Base-by-base conservation (phyloP, 2,113 vertebrate genomes). In the Telmatochromis brichardi region DNA sequence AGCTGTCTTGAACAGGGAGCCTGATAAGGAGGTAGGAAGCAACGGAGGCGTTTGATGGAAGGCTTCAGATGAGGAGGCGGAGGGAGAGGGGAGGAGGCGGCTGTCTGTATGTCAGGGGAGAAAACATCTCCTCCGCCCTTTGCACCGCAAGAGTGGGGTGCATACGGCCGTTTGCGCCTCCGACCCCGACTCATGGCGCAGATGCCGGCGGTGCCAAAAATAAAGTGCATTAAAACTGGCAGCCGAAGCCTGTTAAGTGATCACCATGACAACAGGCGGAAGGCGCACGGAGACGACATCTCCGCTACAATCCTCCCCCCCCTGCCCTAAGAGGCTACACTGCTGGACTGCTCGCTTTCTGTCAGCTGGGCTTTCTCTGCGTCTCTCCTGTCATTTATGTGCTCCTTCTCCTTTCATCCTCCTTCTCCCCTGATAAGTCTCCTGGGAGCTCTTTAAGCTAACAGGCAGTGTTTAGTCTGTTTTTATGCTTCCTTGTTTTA, bases 221-320 rank as follows among this genome's bases (percentile, higher is more conserved):
- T 94, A 95, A 93, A 94, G 90, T 91, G 87, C 85, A 89, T 90
- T 90, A 87, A 88, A 92, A 92, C 82, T 88, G 87, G 71, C 86
- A 86, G 92, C 86, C 83, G 42, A 87, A 91, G 89, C 86, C 90
- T 80, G 90, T 92, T 91, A 93, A 94, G 91, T 87, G 92, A 95
- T 96, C 94, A 86, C 93, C 94, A 95, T 96, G 95, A 95, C 94
- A 95, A 95, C 95, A 92, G 89, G 90, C 31, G 47, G 83, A 83
- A 88, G 79, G 76, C 84, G 65, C 23, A 76, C 47, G 81, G 88
- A 84, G 90, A 65, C 42, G 63, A 90, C 90, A 90, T 85, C 87
- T 85, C 80, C 14, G 6, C 83, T 45, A 19, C 21, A 4, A 37
- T 51, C 82, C 82, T 28, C 51, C 63, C 35, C 53, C 33, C 71